Conservation (phyloP, 2,888 invertebrate genomes). For the Amphipoea oculea region DNA sequence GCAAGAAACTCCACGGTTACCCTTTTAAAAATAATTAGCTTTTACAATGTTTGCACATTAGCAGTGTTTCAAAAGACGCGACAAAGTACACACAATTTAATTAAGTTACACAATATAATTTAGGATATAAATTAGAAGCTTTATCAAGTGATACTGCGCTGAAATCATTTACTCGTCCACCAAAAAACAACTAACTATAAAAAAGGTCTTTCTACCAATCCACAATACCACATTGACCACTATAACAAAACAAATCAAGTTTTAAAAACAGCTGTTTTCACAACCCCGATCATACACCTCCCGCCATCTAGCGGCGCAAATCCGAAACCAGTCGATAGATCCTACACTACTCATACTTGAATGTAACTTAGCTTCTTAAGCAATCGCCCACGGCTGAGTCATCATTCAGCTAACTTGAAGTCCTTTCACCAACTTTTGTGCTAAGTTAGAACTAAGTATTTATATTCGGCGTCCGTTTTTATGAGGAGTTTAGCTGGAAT, state of each 20-base stretch:
- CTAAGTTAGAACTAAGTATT: conserved; percentile 49
- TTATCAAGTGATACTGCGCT: neutral
- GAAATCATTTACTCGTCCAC: neutral
- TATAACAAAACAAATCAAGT: neutral
- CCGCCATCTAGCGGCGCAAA: conserved; percentile 48
- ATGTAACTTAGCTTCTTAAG: conserved; percentile 56
- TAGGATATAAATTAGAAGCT: neutral
- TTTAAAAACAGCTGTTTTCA: conserved; percentile 5
- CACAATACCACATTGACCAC: neutral
- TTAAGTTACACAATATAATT: no score
- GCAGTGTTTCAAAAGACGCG: neutral
- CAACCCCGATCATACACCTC: conserved; percentile 2
- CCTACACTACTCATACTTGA: conserved; percentile 31
- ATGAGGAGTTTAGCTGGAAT: conserved; percentile 25
- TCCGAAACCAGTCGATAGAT: conserved; percentile 38
- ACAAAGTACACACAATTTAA: neutral
- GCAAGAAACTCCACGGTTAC: no score
- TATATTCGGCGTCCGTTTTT: conserved; percentile 40
- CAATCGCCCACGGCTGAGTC: conserved; percentile 64
- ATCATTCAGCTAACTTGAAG: conserved; percentile 48
- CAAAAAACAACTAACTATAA: neutral
- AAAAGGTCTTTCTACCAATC: neutral
- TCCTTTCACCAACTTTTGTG: conserved; percentile 64
- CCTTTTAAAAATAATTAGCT: no score
- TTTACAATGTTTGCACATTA: no score